Conservation (phyloP, 2,113 vertebrate species). For the Murina feae region DNA sequence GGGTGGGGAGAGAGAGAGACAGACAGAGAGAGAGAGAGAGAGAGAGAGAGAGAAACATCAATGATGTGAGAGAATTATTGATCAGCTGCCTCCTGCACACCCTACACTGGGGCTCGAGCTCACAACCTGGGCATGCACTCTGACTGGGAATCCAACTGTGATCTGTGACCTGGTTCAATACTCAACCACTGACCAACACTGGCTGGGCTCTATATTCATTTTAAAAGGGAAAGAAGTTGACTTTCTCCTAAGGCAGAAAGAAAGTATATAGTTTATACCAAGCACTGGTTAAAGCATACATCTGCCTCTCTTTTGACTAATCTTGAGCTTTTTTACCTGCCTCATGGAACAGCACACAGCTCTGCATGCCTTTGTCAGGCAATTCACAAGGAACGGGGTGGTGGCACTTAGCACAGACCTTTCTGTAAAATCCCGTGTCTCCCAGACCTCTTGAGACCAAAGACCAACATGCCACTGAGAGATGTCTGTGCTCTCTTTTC, state of each 20-base stretch:
- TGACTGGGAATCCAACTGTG: too few relatives aligned
- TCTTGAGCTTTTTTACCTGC: background rate
- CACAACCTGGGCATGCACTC: too few relatives aligned
- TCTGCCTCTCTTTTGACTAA: background rate
- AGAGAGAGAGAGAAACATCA: too few relatives aligned
- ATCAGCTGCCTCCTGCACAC: too few relatives aligned
- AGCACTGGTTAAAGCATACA: background rate
- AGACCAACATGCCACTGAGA: background rate
- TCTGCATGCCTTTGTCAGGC: background rate
- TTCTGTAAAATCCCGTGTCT: background rate
- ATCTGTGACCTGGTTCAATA: too few relatives aligned
- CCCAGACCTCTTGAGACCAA: background rate
- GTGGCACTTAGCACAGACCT: background rate
- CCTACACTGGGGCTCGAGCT: too few relatives aligned
- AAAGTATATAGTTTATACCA: background rate
- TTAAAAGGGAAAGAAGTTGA: background rate
- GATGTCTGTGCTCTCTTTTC: background rate
- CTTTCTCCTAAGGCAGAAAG: background rate
- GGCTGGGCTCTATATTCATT: background rate
- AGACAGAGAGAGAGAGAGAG: too few relatives aligned
- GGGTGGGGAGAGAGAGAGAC: too few relatives aligned
- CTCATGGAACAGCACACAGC: background rate
- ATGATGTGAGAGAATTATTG: too few relatives aligned
- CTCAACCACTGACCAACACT: too few relatives aligned
- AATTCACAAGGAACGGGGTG: background rate